A percentile compares a stretch with the other conserved stretches of the same genome.
Evolutionary conservation across 2,113 vertebrate species (phyloP).

Genomic region (Myanophis thanlyinensis): DNA sequence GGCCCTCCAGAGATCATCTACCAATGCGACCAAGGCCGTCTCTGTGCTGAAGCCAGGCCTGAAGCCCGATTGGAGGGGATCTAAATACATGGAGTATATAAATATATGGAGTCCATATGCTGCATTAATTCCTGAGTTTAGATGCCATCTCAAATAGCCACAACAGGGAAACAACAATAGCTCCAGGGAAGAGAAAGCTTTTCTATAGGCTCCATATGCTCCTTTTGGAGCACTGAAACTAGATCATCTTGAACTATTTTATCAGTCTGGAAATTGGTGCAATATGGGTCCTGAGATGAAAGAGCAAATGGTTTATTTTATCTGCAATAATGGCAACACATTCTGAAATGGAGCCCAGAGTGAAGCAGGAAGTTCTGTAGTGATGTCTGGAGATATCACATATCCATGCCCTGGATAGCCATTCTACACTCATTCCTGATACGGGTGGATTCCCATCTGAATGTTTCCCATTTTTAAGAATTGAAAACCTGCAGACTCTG

Average conservation of each 20-base stretch:
- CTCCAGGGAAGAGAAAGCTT: neutral
- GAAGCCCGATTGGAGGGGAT: too few relatives aligned
- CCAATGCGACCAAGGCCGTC: too few relatives aligned
- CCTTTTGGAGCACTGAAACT: rapidly evolving
- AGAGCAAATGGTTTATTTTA: slow-evolving; percentile 28
- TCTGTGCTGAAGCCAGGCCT: too few relatives aligned
- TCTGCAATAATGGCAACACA: slow-evolving; percentile 10
- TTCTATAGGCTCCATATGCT: neutral
- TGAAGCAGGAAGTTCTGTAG: rapidly evolving
- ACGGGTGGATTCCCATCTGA: neutral
- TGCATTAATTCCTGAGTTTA: neutral
- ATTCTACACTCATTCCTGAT: neutral
- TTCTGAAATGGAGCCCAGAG: neutral
- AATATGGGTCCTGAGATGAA: slow-evolving; percentile 10
- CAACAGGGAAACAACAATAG: slow-evolving; percentile 3
- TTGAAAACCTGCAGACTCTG: neutral
- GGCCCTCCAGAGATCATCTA: too few relatives aligned
- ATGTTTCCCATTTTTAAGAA: neutral
- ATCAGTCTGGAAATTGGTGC: neutral
- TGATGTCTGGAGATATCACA: slow-evolving; percentile 4
- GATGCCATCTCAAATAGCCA: slow-evolving; percentile 18
- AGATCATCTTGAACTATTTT: neutral
- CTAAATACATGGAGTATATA: too few relatives aligned
- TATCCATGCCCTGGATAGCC: neutral
- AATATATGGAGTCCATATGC: neutral